Conservation (phyloP, 2,888 invertebrate genomes). For the Pasiphila rectangulata region DNA sequence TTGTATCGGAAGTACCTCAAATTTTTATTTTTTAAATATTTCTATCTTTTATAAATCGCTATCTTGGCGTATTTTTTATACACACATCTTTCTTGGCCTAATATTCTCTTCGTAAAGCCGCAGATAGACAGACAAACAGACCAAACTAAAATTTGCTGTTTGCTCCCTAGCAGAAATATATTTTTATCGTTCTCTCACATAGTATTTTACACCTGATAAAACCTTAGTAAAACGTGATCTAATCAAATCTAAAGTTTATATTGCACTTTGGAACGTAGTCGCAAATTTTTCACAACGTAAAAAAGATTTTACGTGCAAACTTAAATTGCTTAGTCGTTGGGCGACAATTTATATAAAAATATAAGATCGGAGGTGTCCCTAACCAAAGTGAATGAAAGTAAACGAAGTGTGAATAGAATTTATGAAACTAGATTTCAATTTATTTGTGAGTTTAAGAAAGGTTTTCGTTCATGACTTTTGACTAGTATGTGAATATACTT, state of each 20-base stretch:
- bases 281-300: conserved; percentile 58
- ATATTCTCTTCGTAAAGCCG: too few species aligned
- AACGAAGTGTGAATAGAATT: conserved; percentile 2
- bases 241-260: conserved; percentile 61
- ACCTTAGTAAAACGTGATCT: conserved; percentile 48
- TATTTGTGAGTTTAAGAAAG: neutral
- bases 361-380: conserved; percentile 25
- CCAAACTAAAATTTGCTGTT: too few species aligned
- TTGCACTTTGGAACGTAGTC: conserved; percentile 42
- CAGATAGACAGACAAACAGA: too few species aligned
- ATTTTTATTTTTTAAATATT: too few species aligned
- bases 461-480: too few species aligned
- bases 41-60: too few species aligned
- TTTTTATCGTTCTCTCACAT: neutral
- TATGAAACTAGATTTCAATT: conserved; percentile 2
- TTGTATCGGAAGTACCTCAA: too few species aligned
- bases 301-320: conserved; percentile 66
- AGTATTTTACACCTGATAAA: conserved; percentile 13
- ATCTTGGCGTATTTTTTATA: too few species aligned
- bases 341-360: conserved; percentile 53
- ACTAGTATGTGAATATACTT: too few species aligned
- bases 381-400: conserved; percentile 9
- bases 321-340: conserved; percentile 65
- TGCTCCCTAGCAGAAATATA: neutral
- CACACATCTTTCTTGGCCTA: too few species aligned